phyloP scores from a whole-genome alignment of 2,797 vertebrate genomes.

The Myotis daubentonii region DNA sequence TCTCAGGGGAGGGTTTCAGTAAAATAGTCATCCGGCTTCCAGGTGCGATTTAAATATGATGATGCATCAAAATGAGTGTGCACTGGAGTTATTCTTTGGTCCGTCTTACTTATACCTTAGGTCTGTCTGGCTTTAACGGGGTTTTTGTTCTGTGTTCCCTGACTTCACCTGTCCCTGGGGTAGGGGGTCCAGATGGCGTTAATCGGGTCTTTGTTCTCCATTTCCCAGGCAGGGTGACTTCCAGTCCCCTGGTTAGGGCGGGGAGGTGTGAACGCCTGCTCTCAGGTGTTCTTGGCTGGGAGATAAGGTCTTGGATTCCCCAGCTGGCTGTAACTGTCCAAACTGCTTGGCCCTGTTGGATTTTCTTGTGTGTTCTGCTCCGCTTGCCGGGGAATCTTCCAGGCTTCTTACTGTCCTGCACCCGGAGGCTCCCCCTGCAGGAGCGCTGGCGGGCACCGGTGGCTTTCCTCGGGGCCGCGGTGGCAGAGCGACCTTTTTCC shows the following conservation, averaged over 20 bases:
- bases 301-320: not conserved
- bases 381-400: not conserved
- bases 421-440: not conserved
- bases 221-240: not conserved
- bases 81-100: not conserved
- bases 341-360: not conserved
- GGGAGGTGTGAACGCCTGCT: not conserved
- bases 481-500: not conserved
- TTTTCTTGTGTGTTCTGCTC: not conserved
- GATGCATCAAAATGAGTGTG: not conserved
- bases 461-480: not conserved
- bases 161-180: not conserved
- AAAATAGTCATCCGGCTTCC: not conserved
- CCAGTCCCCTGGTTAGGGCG: not conserved
- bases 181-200: not conserved
- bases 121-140: not conserved
- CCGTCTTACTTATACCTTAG: not conserved
- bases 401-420: not conserved
- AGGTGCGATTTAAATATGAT: not conserved
- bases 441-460: not conserved
- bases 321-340: not conserved
- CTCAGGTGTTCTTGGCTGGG: not conserved
- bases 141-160: not conserved
- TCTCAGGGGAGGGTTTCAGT: not conserved
- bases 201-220: not conserved